Evolutionary conservation across 2,113 vertebrate genomes (phyloP).

Genomic region (Marmota flaviventris): DNA sequence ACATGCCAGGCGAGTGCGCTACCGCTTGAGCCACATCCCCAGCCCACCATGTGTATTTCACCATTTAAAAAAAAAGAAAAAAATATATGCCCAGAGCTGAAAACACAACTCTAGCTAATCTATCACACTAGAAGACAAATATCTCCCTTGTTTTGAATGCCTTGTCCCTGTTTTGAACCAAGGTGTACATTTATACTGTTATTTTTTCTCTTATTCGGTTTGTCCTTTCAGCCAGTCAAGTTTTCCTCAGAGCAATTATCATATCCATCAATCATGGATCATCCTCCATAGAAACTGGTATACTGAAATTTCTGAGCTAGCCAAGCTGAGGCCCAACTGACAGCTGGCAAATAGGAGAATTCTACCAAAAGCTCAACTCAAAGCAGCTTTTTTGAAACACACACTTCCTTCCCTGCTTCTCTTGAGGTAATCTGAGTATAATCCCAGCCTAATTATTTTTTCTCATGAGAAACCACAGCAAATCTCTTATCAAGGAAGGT

Average conservation of each 20-base stretch:
- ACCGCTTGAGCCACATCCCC: too few species aligned
- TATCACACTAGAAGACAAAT: background rate
- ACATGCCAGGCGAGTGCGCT: too few species aligned
- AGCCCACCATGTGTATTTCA: background rate
- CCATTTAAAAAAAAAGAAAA: background rate
- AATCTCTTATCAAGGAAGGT: conserved; percentile 26
- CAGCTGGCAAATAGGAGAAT: background rate
- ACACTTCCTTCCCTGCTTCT: background rate
- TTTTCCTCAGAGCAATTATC: background rate
- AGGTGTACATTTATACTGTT: background rate
- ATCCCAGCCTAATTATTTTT: background rate
- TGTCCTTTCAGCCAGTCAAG: background rate
- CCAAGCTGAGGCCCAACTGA: background rate
- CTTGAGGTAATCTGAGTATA: background rate
- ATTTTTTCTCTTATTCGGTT: background rate
- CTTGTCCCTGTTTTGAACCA: background rate
- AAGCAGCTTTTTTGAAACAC: background rate
- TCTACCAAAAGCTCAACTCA: background rate
- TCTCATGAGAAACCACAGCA: background rate
- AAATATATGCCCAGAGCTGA: background rate
- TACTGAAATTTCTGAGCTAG: conserved; percentile 21
- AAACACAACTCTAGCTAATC: background rate
- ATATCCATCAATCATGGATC: background rate
- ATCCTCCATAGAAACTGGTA: background rate
- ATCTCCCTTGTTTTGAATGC: background rate